Base-by-base conservation (phyloP, 2,888 invertebrate species). In the Elegia similella region DNA sequence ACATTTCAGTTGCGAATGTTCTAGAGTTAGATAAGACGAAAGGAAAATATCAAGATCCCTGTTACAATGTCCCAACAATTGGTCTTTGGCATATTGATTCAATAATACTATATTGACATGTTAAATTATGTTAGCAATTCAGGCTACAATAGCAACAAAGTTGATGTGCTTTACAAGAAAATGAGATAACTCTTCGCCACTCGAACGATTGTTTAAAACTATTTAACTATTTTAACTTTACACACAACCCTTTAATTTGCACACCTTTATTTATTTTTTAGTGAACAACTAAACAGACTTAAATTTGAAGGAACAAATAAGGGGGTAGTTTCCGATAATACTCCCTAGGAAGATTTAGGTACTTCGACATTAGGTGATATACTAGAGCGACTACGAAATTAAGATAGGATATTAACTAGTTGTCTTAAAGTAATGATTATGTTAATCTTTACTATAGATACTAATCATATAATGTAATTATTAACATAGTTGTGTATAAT, bases 161-260 rank as follows among this genome's bases (percentile, higher is more conserved):
- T 69, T 76, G 78, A 80, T 82, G 76, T 77, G 78, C 76, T 62
- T 65, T 52, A 62, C 52, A 66, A 66, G 67, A 66, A 70, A 73
- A 70, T 68, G 65, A 69, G 63, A 74, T 66, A 76, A 67, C 70
- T 75, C 73, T 72, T 75, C 79, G 80, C 83, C 78, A 78, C 74
- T 67, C 72, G 78, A 85, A 83, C 82, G 81, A 83, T 78, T 73
- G 73, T 82, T 84, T 84, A 87, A 73, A 84, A 84, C 86, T 88
- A 88, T 84, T 88, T 83, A 86, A 82, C 84, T 89, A 90, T 86
- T 84, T 88, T 88, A 88, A 88, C 81, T 89, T 91, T 91, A 91
- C 90, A 91, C 91, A 91, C 91, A 91, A 91, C 91, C 91, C 85
- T 91, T 90, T 88, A 86, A 84, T 90, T 89, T 91, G 90, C 91